phyloP scores from a whole-genome alignment of 2,888 invertebrate genomes.

The Cephus runcator region DNA sequence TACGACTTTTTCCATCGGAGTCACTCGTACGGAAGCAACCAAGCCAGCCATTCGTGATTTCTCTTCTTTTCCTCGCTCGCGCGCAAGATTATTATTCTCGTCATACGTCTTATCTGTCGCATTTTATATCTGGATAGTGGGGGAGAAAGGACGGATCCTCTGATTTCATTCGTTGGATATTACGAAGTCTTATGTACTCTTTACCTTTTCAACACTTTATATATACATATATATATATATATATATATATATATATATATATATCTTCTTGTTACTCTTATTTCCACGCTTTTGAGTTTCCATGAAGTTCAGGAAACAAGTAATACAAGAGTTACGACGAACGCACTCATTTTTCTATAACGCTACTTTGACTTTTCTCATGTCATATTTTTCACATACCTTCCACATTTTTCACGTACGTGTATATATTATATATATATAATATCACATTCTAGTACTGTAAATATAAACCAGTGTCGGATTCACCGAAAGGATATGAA shows the following conservation, averaged over 20 bases:
- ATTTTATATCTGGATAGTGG: background rate
- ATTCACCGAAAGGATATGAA: background rate
- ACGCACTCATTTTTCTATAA: background rate
- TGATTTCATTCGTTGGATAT: background rate
- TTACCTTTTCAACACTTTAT: background rate
- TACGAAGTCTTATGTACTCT: background rate
- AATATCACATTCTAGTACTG: background rate
- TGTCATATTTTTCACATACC: background rate
- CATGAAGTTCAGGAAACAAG: background rate
- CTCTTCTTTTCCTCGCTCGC: background rate
- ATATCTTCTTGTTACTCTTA: background rate
- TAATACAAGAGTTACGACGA: background rate
- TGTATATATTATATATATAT: background rate
- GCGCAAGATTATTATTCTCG: background rate
- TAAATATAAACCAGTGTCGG: background rate
- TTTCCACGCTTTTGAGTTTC: background rate
- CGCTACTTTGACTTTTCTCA: background rate
- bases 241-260: background rate
- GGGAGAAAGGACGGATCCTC: background rate
- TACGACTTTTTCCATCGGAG: background rate
- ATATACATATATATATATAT: background rate
- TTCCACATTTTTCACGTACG: too few relatives aligned
- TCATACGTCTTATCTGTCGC: background rate
- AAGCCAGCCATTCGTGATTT: background rate
- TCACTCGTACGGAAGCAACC: background rate